Evolutionary conservation across 1,140 invertebrate species (phyloP).

Genomic region (Brachionus paranguensis): DNA sequence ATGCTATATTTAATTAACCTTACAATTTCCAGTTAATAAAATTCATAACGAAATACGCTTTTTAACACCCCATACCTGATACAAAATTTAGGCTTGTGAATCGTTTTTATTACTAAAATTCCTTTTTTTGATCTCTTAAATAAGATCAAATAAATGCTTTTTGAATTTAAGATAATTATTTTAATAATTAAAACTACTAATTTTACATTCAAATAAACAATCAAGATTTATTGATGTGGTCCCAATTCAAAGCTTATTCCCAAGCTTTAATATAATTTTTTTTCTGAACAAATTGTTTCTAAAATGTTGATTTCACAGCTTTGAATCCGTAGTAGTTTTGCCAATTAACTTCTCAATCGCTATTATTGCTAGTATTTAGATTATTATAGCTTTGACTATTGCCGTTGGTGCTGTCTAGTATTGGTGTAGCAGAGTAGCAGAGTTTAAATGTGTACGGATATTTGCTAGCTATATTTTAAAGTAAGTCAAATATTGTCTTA

Average conservation of each 20-base stretch:
- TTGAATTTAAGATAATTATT: conserved; percentile 1
- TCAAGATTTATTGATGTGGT: not conserved
- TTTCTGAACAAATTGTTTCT: conserved; percentile 28
- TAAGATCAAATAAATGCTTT: conserved; percentile 22
- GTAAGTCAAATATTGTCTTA: not conserved
- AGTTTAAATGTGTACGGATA: conserved; percentile 38
- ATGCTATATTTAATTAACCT: no score
- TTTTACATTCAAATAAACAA: not conserved
- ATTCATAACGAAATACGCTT: no score
- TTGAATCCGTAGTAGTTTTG: no score
- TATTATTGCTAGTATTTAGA: conserved; percentile 27
- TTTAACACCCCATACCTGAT: no score
- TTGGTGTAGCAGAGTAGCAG: conserved; percentile 31
- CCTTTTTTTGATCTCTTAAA: no score
- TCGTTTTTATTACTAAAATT: no score
- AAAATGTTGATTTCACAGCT: no score
- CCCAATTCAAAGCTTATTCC: conserved; percentile 7
- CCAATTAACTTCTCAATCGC: not conserved
- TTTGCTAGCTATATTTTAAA: conserved; percentile 19
- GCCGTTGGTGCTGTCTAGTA: not conserved
- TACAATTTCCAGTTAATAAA: no score
- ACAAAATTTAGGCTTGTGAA: no score
- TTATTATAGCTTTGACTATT: conserved; percentile 8
- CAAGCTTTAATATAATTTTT: not conserved
- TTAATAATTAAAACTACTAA: conserved; percentile 19